Evolutionary conservation across 2,797 vertebrate species (phyloP).

Genomic region (Enteromius paludinosus): DNA sequence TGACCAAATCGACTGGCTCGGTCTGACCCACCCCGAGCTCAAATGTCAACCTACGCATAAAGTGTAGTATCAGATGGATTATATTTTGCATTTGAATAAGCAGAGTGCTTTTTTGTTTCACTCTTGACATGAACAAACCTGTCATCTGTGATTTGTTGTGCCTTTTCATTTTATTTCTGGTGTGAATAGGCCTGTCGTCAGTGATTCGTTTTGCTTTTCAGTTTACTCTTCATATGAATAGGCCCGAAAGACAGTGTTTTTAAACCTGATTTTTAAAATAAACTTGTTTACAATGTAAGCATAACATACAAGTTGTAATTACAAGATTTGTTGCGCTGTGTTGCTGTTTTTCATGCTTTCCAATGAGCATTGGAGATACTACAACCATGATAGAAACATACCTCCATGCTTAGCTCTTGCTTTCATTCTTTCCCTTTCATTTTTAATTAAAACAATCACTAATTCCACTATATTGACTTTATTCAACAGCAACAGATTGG

Average conservation of each 20-base stretch:
- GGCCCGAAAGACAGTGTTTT: background rate
- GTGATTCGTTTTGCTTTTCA: conserved; percentile 11
- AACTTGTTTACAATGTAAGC: background rate
- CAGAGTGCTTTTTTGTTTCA: background rate
- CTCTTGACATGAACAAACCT: conserved; percentile 17
- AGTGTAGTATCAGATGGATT: background rate
- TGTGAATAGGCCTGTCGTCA: conserved; percentile 7
- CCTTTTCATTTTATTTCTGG: conserved; percentile 57
- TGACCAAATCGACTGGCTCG: background rate
- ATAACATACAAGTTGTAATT: background rate
- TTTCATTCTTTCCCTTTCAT: background rate
- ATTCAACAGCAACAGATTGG: conserved; percentile 3
- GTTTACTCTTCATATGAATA: background rate
- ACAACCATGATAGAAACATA: background rate
- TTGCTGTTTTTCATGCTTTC: background rate
- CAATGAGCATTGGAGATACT: background rate
- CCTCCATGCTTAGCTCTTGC: background rate
- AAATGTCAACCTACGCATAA: conserved; percentile 1
- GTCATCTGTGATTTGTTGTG: conserved; percentile 36
- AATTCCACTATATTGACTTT: background rate
- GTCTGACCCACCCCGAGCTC: background rate
- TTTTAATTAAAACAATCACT: background rate
- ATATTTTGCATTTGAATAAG: conserved; percentile 24
- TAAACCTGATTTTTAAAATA: background rate
- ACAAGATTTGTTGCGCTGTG: background rate